These are phyloP conservation scores for Echiichthys vipera DNA, from an alignment of 2,797 vertebrate species.

Conservation along the genomic window DNA sequence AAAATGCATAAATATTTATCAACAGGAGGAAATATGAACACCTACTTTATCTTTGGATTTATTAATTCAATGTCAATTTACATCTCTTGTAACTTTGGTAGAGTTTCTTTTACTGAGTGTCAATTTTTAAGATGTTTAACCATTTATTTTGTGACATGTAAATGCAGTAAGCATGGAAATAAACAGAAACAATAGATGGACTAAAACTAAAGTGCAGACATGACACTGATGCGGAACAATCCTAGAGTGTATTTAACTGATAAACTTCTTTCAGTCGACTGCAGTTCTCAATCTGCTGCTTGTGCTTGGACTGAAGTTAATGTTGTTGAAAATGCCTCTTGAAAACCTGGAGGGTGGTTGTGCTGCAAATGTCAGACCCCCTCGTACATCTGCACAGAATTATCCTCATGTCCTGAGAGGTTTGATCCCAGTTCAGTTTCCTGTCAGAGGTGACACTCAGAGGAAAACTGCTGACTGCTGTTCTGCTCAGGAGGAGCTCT, in stretches of 20 bases:
- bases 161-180: neutral
- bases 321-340: constrained; percentile 72
- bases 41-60: neutral
- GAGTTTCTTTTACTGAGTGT: neutral
- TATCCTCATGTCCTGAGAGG: constrained; percentile 60
- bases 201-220: neutral
- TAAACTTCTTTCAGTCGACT: constrained; percentile 12
- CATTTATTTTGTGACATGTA: neutral
- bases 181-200: neutral
- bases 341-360: constrained; percentile 54
- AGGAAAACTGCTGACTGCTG: constrained; percentile 69
- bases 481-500: constrained; percentile 48
- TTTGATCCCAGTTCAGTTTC: constrained; percentile 44
- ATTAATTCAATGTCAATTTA: neutral
- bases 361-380: constrained; percentile 52
- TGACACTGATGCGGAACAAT: constrained; percentile 7
- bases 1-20: neutral
- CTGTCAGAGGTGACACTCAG: constrained; percentile 54
- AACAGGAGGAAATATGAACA: neutral
- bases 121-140: neutral
- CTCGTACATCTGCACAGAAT: constrained; percentile 81
- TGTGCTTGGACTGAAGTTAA: constrained; percentile 40
- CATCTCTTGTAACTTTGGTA: neutral
- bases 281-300: constrained; percentile 29
- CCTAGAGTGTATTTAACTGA: constrained; percentile 1